Base-by-base conservation (phyloP, 2,113 vertebrate genomes). In the Thermophis baileyi region DNA sequence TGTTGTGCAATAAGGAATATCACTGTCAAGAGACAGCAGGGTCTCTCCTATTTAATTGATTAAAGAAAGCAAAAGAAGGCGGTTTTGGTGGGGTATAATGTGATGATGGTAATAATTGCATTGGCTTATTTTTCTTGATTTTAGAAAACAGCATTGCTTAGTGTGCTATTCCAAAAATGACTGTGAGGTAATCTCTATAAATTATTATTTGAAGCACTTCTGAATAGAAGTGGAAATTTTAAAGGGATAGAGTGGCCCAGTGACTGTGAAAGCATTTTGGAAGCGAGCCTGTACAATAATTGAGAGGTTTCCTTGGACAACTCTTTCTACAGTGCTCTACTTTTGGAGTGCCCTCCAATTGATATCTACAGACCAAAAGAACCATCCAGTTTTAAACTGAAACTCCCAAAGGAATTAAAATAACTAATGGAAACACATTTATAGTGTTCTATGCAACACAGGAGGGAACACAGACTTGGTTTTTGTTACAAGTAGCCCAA, bases 171-270 rank as follows among this genome's bases (percentile, higher is more conserved):
- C 46, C 95, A 94, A 96, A 97, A 97, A 97, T 95, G 94, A 95
- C 88, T 90, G 95, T 97, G 97, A 98, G 97, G 96, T 97, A 98
- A 98, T 97, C 95, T 94, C 87, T 95, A 97, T 97, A 97, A 98
- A 97, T 97, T 97, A 98, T 96, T 97, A 92, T 95, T 97, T 96
- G 95, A 96, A 97, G 95, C 92, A 96, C 89, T 94, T 93, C 0
- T 0, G 87, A 74, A 94, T 85, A 63, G 93, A 96, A 88, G 91
- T 87, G 96, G 93, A 96, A 95, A 94, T 97, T 97, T 91, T 14
- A 91, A 91, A 94, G 87, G 63, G 11, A 95, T 95, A 44, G 12
- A 27, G 24, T 12, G n/a, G 63, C 90, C 53, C 49, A 95, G 25
- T 95, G 95, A 97, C 96, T 95, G 93, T 96, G 96, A 97, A 96